Percentiles rank a stretch among this genome's conserved stretches.
phyloP scores from a whole-genome alignment of 2,113 vertebrate species.

The Hoplias malabaricus region DNA sequence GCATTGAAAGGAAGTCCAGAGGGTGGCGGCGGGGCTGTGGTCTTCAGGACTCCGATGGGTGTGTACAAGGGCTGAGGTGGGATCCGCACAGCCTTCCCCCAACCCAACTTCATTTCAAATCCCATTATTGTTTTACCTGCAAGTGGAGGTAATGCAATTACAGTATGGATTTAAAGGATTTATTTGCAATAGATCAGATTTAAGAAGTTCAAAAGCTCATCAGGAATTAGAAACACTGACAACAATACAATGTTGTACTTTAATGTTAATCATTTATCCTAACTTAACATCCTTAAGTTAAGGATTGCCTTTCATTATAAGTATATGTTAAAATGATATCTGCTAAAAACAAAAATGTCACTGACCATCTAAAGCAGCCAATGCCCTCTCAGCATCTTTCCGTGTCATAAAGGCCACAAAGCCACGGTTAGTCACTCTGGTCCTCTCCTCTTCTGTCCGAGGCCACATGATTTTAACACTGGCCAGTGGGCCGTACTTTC shows the following conservation, averaged over 20 bases:
- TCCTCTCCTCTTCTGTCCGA: conserved; percentile 77
- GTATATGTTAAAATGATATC: too few species aligned
- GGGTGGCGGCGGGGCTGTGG: conserved; percentile 72
- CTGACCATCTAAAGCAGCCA: conserved; percentile 76
- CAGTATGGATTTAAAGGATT: too few species aligned
- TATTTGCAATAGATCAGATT: too few species aligned
- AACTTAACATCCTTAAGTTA: too few species aligned
- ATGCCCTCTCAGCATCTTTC: conserved; percentile 77
- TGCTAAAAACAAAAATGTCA: too few species aligned
- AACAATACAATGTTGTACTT: too few species aligned
- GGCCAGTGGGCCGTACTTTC: conserved; percentile 79
- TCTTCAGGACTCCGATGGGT: conserved; percentile 71
- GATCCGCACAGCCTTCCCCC: conserved; percentile 81
- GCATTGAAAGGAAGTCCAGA: conserved; percentile 81
- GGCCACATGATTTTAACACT: conserved; percentile 86
- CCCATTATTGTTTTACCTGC: conserved; percentile 80
- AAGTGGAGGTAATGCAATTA: too few species aligned
- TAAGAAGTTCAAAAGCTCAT: not conserved
- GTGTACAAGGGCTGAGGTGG: conserved; percentile 79
- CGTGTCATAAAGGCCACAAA: conserved; percentile 83
- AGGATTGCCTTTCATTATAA: too few species aligned
- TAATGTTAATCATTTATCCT: too few species aligned
- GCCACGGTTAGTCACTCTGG: conserved; percentile 75
- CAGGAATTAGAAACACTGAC: too few species aligned
- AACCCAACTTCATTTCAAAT: conserved; percentile 81